phyloP scores from a whole-genome alignment of 2,113 vertebrate genomes.

The Corvus moneduloides region DNA sequence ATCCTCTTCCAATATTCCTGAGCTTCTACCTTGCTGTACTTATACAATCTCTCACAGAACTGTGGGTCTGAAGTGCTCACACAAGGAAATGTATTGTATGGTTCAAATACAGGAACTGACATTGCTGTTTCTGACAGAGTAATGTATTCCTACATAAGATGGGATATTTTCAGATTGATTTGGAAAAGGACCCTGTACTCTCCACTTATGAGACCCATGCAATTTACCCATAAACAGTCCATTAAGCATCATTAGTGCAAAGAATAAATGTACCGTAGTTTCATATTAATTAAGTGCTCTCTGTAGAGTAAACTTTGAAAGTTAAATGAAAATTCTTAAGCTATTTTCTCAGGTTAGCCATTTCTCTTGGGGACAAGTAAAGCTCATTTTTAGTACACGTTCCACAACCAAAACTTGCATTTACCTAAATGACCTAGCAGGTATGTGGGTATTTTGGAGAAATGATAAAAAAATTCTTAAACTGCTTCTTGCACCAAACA shows the following conservation, averaged over 20 bases:
- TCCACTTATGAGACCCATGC: conserved; percentile 71
- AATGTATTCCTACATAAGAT: conserved; percentile 18
- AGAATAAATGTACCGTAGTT: conserved; percentile 70
- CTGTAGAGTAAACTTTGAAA: conserved; percentile 64
- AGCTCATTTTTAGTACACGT: neutral
- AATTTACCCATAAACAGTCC: conserved; percentile 74
- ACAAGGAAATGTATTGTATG: conserved; percentile 4
- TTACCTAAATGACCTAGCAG: conserved; percentile 13
- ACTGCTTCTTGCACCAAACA: neutral
- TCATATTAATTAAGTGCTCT: conserved; percentile 69
- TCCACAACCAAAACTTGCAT: neutral
- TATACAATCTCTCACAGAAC: neutral
- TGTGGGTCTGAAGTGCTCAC: neutral
- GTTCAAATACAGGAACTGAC: conserved; percentile 14
- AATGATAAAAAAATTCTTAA: conserved; percentile 41
- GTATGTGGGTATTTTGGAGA: conserved; percentile 13
- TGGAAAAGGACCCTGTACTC: conserved; percentile 67
- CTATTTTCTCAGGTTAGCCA: conserved; percentile 40
- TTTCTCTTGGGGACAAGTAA: conserved; percentile 49
- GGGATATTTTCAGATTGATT: conserved; percentile 40
- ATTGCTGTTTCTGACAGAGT: conserved; percentile 46
- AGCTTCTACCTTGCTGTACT: neutral
- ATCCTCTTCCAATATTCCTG: neutral
- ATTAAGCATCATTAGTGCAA: conserved; percentile 70
- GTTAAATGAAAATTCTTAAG: conserved; percentile 64